Evolutionary conservation across 2,797 vertebrate species (phyloP).

Genomic region (Antennarius maculatus): DNA sequence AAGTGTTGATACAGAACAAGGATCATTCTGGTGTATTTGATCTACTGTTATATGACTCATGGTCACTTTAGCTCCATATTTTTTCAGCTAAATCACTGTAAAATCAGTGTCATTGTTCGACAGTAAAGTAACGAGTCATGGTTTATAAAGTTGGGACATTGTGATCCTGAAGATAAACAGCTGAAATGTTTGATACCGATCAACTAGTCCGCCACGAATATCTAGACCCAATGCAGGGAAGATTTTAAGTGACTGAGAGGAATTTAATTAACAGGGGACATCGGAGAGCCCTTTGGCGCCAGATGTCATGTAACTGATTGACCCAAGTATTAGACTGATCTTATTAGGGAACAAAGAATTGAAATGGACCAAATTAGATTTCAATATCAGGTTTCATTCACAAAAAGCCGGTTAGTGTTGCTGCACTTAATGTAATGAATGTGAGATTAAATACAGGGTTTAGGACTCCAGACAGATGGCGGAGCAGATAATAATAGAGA

Average conservation of each 20-base stretch:
- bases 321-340: conserved; percentile 39
- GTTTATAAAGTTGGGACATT: not conserved
- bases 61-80: not conserved
- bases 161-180: not conserved
- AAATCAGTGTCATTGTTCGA: not conserved
- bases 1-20: not conserved
- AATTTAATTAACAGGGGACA: conserved; percentile 50
- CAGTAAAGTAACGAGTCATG: not conserved
- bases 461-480: conserved; percentile 42
- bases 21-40: no score
- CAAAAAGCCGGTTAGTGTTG: conserved; percentile 30
- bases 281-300: conserved; percentile 37
- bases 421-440: conserved; percentile 32
- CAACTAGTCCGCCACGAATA: conserved; percentile 27
- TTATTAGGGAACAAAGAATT: conserved; percentile 27
- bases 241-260: conserved; percentile 44
- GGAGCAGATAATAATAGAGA: conserved; percentile 24
- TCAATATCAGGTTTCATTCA: conserved; percentile 58
- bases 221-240: conserved; percentile 30
- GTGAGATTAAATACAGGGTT: conserved; percentile 5
- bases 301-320: conserved; percentile 51
- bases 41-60: not conserved
- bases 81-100: no score
- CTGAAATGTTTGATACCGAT: conserved; percentile 10
- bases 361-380: conserved; percentile 44